Evolutionary conservation across 2,113 vertebrate genomes (phyloP), one percentile per base, ranked within the genome.

Genomic region (Callorhinus ursinus): DNA sequence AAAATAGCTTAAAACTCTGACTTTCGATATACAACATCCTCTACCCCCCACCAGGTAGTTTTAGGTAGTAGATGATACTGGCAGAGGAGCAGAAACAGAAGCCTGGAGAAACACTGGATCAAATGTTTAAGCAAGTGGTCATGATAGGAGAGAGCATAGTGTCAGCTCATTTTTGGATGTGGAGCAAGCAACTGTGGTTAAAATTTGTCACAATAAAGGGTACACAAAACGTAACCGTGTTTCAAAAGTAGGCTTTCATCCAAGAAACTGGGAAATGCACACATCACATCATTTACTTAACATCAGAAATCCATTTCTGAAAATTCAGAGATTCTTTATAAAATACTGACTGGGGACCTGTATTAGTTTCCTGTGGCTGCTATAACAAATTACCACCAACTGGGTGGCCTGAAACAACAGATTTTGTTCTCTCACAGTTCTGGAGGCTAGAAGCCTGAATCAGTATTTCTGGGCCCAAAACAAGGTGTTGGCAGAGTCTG

Each of bases 241-340:
- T 79, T 39, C 5, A 61, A 85, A 93, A 46, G 19, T 33, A 33
- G 15, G 16, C 8, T 91, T 85, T 91, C 31, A 49, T 39, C 9
- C 33, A 97, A 85, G 33, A 91, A 89, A 76, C 28, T 39, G 9
- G 4, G 2, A 93, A 93, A 82, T 53, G 15, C 0, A 51, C 8
- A 46, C 1, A 63, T 76, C 39, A 28, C 1, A 31, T 15, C 33
- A 69, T 21, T 86, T 59, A 71, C 5, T 15, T 79, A 94, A 63
- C 36, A 88, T 39, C n/a, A 94, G 55, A 94, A 96, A 94, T 49
- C 14, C 12, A 61, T 84, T 96, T 94, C 53, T 67, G 59, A 88
- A 93, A 77, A 93, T 79, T 77, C 71, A 77, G 46, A 86, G 18
- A 4, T 92, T 92, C n/a, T 82, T 11, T 11, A 24, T 89, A 26